Evolutionary conservation across 2,888 invertebrate species (phyloP).

Genomic region (Trachelus tabidus): DNA sequence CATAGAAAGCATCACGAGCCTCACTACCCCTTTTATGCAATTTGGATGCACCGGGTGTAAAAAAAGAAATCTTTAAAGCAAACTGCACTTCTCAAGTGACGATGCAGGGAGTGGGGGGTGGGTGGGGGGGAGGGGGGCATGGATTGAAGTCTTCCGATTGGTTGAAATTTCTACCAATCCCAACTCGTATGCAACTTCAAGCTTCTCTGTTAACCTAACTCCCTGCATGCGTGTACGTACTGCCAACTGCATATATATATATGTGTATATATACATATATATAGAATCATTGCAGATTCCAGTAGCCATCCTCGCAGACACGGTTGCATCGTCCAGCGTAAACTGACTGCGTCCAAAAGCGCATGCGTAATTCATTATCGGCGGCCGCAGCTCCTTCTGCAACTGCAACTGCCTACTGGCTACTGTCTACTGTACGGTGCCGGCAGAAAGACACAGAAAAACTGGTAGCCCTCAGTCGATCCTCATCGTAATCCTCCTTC

Average conservation of each 20-base stretch:
- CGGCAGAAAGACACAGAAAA: conserved; percentile 36
- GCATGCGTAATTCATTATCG: conserved; percentile 12
- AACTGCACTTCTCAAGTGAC: background rate
- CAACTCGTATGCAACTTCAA: background rate
- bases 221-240: conserved; percentile 26
- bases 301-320: too few relatives aligned
- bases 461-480: conserved; percentile 47
- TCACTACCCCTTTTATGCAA: background rate
- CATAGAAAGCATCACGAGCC: too few relatives aligned
- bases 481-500: conserved; percentile 15
- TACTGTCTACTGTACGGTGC: too few relatives aligned
- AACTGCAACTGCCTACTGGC: too few relatives aligned
- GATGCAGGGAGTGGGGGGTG: background rate
- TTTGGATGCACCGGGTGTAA: background rate
- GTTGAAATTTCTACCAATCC: conserved; percentile 25
- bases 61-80: conserved; percentile 4
- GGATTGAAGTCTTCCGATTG: conserved; percentile 56
- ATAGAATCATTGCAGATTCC: too few relatives aligned
- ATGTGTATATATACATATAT: too few relatives aligned
- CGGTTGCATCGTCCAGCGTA: too few relatives aligned
- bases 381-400: background rate
- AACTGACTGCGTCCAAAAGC: background rate
- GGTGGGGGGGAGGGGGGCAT: conserved; percentile 25
- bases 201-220: background rate
- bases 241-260: background rate